These are phyloP conservation scores for Limosa lapponica DNA, from an alignment of 2,797 vertebrate species.

Conservation along the genomic window DNA sequence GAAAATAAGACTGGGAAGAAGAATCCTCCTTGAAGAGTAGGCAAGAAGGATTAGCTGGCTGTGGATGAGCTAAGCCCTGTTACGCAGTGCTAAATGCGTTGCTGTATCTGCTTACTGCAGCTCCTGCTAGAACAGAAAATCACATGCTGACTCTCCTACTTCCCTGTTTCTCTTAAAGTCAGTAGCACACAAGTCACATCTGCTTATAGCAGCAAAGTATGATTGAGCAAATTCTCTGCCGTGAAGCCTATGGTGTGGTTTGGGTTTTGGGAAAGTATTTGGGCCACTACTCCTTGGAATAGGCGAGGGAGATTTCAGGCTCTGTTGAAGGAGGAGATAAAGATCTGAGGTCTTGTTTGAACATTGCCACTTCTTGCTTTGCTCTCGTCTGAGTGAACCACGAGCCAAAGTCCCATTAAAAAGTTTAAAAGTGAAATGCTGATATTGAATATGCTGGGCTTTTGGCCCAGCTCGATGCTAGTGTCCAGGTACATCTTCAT, in stretches of 20 bases:
- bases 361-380: background rate
- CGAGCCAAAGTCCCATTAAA: background rate
- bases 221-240: background rate
- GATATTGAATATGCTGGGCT: background rate
- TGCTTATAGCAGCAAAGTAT: background rate
- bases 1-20: background rate
- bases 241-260: background rate
- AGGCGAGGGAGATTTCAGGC: background rate
- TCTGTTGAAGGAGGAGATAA: background rate
- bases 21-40: background rate
- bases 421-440: background rate
- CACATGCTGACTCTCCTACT: background rate
- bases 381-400: background rate
- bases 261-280: background rate
- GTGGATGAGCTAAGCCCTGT: background rate
- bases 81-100: background rate
- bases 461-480: background rate
- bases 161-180: slow-evolving; percentile 41
- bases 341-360: background rate
- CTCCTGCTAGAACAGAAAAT: background rate
- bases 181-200: background rate
- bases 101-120: background rate
- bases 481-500: background rate
- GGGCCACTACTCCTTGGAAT: background rate
- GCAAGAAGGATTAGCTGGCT: background rate